Evolutionary conservation across 2,797 vertebrate genomes (phyloP), one percentile per base, ranked within the genome.

Genomic region (Lophius americanus): DNA sequence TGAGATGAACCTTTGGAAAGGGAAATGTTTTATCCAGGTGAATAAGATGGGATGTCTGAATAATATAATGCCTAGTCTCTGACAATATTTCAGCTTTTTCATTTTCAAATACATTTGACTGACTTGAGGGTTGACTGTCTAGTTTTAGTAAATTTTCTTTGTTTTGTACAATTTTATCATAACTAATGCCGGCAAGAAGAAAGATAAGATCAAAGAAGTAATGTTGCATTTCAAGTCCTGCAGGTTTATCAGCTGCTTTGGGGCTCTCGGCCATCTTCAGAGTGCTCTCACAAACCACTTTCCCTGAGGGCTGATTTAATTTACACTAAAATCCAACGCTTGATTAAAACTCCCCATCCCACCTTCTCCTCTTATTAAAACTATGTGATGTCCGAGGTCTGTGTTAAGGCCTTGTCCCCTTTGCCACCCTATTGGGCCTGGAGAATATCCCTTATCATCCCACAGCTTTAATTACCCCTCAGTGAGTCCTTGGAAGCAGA

Each of bases 401-500:
- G 68, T 87, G 83, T 85, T 81, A 85, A 85, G 75, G 62, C 55
- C 62, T 9, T 7, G 50, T 70, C 81, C 80, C 74, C 54, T 79
- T 74, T 76, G 82, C 84, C 81, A 76, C 72, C 70, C 78, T 61
- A 76, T 68, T 72, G 63, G 64, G 76, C 9, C 68, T 63, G 75
- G 64, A 76, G 77, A 84, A 85, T 82, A 82, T 84, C 79, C 76
- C 76, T 75, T 75, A 87, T 89, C 84, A 78, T 82, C 84, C 82
- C 81, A 69, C 60, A 76, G 81, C 86, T 85, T 78, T 88, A 91
- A 89, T 89, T 85, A 86, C 85, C 86, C 88, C 88, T 89, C 83
- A 85, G 83, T 85, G 83, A 78, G 84, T 86, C 86, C 85, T 81
- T 67, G 10, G 87, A 88, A 86, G 85, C 91, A 92, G 90, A 91